Conservation (phyloP, 2,888 invertebrate genomes). For the Oxycera nigricornis region DNA sequence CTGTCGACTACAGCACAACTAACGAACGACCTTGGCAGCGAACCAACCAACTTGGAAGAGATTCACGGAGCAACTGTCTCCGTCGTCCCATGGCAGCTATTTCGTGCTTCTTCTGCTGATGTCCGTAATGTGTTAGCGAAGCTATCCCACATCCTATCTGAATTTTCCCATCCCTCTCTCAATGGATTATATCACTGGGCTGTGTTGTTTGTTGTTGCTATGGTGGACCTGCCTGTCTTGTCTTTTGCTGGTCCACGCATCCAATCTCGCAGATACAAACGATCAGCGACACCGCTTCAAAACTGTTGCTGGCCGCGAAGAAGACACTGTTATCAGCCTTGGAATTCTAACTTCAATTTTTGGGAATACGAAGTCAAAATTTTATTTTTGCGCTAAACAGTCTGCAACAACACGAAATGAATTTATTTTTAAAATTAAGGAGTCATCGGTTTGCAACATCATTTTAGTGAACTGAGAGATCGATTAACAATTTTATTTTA, state of each 20-base stretch:
- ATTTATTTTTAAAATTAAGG: no score
- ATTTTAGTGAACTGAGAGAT: no score
- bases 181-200: conserved; percentile 6
- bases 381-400: no score
- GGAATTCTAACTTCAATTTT: no score
- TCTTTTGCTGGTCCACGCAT: conserved; percentile 8
- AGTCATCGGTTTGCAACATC: no score
- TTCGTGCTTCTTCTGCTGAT: conserved; percentile 2
- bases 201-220: neutral
- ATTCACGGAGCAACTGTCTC: conserved; percentile 25
- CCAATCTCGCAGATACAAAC: neutral
- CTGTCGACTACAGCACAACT: neutral
- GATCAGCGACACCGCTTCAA: no score
- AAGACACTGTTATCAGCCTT: no score
- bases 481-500: no score
- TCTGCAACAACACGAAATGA: no score
- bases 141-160: neutral
- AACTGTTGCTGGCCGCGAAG: no score
- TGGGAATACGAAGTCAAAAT: no score
- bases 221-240: conserved; percentile 12
- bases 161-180: conserved; percentile 13
- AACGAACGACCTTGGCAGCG: neutral
- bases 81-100: neutral
- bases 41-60: conserved; percentile 35
- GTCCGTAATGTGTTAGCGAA: conserved; percentile 3